Conservation (phyloP, 2,113 vertebrate genomes). For the Neodon shergylaensis region DNA sequence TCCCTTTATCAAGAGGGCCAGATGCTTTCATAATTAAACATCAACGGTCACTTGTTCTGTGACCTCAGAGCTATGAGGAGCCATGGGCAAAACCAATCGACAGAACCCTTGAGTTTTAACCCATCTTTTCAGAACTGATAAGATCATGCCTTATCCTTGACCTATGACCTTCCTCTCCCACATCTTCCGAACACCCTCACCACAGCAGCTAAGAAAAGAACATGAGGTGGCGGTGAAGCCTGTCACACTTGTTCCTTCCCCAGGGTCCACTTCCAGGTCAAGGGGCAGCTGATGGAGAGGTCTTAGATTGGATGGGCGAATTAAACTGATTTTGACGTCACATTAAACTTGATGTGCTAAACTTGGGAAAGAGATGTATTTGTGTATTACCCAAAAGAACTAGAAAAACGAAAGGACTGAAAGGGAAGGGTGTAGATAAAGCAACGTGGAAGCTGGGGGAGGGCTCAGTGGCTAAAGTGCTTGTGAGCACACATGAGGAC, state of each 20-base stretch:
- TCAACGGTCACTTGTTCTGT: background rate
- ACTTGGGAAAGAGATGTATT: background rate
- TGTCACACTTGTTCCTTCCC: background rate
- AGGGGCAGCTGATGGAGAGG: background rate
- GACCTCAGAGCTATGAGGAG: background rate
- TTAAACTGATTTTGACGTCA: conserved; percentile 45
- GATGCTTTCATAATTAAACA: background rate
- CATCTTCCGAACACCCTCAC: background rate
- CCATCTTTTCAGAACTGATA: background rate
- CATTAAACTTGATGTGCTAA: background rate
- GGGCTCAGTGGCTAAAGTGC: background rate
- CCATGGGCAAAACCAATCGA: conserved; percentile 5
- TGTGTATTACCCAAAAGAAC: background rate
- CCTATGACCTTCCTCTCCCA: background rate
- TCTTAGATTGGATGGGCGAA: background rate
- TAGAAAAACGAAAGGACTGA: background rate
- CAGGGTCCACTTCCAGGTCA: background rate
- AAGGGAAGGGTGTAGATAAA: background rate
- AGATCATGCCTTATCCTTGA: background rate
- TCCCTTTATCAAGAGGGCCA: background rate
- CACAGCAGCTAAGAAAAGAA: background rate
- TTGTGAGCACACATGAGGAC: background rate
- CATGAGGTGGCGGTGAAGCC: background rate
- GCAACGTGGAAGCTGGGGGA: no score
- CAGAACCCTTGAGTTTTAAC: background rate